Evolutionary conservation across 2,797 vertebrate species (phyloP), one percentile per base, ranked within the genome.

Genomic region (Kryptolebias ocellatus): DNA sequence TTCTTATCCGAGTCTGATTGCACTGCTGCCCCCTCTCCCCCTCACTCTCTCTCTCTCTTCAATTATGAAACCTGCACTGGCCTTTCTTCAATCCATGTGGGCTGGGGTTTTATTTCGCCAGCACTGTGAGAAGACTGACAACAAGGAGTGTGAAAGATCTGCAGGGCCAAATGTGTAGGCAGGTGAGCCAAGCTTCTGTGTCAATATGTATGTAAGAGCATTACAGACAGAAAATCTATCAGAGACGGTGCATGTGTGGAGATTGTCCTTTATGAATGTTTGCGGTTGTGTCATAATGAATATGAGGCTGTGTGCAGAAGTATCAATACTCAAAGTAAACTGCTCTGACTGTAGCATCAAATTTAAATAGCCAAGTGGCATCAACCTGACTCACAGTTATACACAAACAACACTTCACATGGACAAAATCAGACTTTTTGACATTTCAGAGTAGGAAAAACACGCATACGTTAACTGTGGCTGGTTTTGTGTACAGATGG

Each of bases 61-160:
- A 87, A 87, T 91, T 90, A 90, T 74, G 75, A 86, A 85, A 84
- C 79, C 58, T 7, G 46, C 62, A 52, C 63, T 72, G 80, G 87
- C 81, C 81, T 87, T 83, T 83, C 72, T 84, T 60, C 59, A 60
- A 65, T 87, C 67, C 76, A 65, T 29, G 72, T 83, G 83, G 84
- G 85, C 71, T 71, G 72, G 60, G 60, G 49, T 59, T 81, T 87
- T 79, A 84, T 87, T 79, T 84, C 44, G 53, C 65, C 59, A 77
- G 81, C 44, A n/a, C 45, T 37, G 81, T 85, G 86, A 89, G 78
- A 68, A 90, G 85, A 92, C 83, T 90, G 73, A 83, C 72, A 87
- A 85, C 73, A 87, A 76, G 34, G 65, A 47, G 53, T 56, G 57
- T 56, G 61, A 67, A 70, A 73, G 78, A 85, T 87, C 71, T 72